phyloP scores from a whole-genome alignment of 2,797 vertebrate genomes.

The Aselliscus stoliczkanus region DNA sequence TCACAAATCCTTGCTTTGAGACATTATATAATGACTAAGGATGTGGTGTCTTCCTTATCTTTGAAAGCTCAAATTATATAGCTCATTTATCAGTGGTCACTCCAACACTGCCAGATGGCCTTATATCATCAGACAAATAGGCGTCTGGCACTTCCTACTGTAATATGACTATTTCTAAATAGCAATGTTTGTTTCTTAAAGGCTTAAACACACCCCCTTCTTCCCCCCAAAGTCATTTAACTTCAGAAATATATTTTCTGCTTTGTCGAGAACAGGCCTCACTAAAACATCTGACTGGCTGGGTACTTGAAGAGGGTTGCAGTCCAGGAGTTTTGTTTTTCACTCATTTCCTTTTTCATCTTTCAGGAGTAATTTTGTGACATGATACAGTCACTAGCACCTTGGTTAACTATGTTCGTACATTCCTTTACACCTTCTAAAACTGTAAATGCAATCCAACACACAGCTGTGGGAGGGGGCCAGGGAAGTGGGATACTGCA shows the following conservation, averaged over 20 bases:
- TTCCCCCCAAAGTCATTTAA: background rate
- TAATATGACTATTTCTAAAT: background rate
- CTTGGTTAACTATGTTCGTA: constrained; percentile 69
- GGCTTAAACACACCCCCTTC: background rate
- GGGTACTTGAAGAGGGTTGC: background rate
- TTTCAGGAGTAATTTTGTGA: constrained; percentile 71
- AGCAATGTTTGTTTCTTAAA: constrained; percentile 18
- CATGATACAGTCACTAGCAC: constrained; percentile 67
- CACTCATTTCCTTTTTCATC: background rate
- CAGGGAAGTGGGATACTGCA: constrained; percentile 73
- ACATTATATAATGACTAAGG: background rate
- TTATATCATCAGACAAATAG: background rate
- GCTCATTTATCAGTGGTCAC: background rate
- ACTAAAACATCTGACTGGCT: background rate
- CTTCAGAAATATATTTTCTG: constrained; percentile 54
- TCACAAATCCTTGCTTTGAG: background rate
- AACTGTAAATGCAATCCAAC: constrained; percentile 81
- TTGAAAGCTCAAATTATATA: constrained; percentile 37
- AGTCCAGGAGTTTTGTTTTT: constrained; percentile 28
- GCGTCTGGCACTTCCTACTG: background rate
- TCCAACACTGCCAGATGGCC: background rate
- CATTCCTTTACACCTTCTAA: constrained; percentile 82
- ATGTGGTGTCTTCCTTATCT: constrained; percentile 9
- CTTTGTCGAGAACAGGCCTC: background rate
- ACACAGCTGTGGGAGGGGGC: constrained; percentile 67